Evolutionary conservation across 1,140 invertebrate genomes (phyloP), one percentile per base, ranked within the genome.

Genomic region (Chymomyza costata): DNA sequence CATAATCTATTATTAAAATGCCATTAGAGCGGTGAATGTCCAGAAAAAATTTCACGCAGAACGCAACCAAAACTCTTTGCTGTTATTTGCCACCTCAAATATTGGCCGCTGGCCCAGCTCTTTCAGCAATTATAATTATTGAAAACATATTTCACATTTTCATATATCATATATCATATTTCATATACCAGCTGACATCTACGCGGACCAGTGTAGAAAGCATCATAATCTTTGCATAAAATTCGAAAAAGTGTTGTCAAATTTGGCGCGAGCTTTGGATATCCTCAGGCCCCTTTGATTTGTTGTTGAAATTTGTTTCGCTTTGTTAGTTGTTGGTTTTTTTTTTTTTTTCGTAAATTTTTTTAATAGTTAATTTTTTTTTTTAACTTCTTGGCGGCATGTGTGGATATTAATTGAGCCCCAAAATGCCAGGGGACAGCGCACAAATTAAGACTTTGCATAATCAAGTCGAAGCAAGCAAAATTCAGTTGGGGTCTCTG

Each of bases 1-100:
- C 65, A 67, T 71, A 78, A 78, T 78, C 66, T 80, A 80, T 78
- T 78, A 78, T 78, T 78, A 78, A 78, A 78, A 78, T 73, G 52
- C 52, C 63, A 78, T 78, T 78, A 80, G 71, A 76, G 71, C 51
- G 66, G 62, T 66, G 57, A 25, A 25, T 25, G 21, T 25, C 8
- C 21, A 25, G 21, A 3, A 25, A 25, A 25, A 3, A 5, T 25
- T 25, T 25, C 21, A 5, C 21, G 21, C 21, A 25, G 21, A 25
- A 25, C 21, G n/a, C n/a, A n/a, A n/a, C n/a, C n/a, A n/a, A 25
- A 25, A 25, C 21, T 25, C 3, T 25, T 25, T 25, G 21, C 21
- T 25, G 21, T 25, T 5, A 25, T 25, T 25, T 25, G 21, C 21
- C 21, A 25, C 3, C 3, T 8, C 21, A 8, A 8, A 3, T 8